Conservation (phyloP, 2,797 vertebrate genomes). For the Dicrostonyx torquatus region DNA sequence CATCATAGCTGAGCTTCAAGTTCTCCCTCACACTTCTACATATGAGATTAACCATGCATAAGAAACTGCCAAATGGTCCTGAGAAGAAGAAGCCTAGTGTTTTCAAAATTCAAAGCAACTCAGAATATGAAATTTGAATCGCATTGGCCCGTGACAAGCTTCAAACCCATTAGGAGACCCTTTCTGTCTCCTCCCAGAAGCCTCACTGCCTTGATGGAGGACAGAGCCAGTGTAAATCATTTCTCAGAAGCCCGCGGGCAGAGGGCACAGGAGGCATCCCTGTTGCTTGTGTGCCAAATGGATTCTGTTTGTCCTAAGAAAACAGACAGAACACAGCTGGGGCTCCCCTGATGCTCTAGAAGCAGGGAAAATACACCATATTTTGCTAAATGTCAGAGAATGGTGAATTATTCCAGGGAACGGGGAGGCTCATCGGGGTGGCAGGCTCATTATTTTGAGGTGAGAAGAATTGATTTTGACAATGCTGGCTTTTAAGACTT, state of each 20-base stretch:
- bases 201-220: neutral
- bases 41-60: constrained; percentile 22
- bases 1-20: constrained; percentile 35
- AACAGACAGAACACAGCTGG: constrained; percentile 48
- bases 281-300: constrained; percentile 63
- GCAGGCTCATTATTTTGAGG: constrained; percentile 11
- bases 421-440: neutral
- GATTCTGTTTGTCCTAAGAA: constrained; percentile 66
- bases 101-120: constrained; percentile 28
- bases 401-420: constrained; percentile 30
- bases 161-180: constrained; percentile 36
- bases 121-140: constrained; percentile 16
- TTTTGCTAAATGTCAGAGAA: constrained; percentile 61
- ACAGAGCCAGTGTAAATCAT: constrained; percentile 64
- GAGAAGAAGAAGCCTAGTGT: neutral
- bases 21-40: neutral
- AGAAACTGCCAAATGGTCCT: constrained; percentile 34
- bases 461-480: constrained; percentile 54
- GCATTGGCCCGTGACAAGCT: neutral
- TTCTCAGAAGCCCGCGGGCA: constrained; percentile 67
- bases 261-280: constrained; percentile 42
- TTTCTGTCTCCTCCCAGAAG: constrained; percentile 54
- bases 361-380: neutral
- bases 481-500: constrained; percentile 45
- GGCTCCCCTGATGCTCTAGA: neutral